Evolutionary conservation across 2,113 vertebrate species (phyloP), one percentile per base, ranked within the genome.

Genomic region (Halichoerus grypus): DNA sequence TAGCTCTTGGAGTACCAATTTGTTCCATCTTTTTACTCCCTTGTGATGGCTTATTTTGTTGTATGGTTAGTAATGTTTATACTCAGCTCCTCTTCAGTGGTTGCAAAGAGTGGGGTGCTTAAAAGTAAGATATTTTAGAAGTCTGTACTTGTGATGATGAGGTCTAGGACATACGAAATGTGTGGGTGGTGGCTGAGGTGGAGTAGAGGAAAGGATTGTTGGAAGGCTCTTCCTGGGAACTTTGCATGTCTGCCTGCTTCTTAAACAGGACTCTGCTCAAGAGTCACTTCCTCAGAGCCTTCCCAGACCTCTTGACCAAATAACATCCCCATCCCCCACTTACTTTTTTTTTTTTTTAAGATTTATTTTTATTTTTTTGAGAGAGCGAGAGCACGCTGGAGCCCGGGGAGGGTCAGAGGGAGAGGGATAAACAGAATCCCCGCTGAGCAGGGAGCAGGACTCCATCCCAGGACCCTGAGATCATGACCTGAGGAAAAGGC

Each of bases 11-110:
- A 49, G 19, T 81, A 28, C 21, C 39, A n/a, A 0, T 67, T 87
- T 65, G 3, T 95, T 95, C 11, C 14, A 39, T 85, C 57, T 88
- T 71, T 55, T 63, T 65, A 74, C 12, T 77, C 36, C 46, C 49
- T 94, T 82, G 33, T 69, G n/a, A 36, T 91, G 28, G 19, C 31
- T 79, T 69, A 3, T 53, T 74, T 88, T 7, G 6, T 91, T 53
- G 15, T 33, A 15, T 72, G 42, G 79, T 24, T 94, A 88, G 53
- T 67, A 92, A 39, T 89, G 83, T 97, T 91, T 80, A 65, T 49
- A 22, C 31, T 80, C 71, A 24, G 31, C 11, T 65, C 49, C 71
- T 81, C 28, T 39, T 90, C 42, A 16, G 33, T 57, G 76, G 55
- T 36, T 71, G 8, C 46, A 59, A 39, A n/a, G 69, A 71, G 33